A percentile compares a stretch with the other conserved stretches of the same genome.
Conservation (phyloP, 1,140 invertebrate genomes). For the Augochlora pura region DNA sequence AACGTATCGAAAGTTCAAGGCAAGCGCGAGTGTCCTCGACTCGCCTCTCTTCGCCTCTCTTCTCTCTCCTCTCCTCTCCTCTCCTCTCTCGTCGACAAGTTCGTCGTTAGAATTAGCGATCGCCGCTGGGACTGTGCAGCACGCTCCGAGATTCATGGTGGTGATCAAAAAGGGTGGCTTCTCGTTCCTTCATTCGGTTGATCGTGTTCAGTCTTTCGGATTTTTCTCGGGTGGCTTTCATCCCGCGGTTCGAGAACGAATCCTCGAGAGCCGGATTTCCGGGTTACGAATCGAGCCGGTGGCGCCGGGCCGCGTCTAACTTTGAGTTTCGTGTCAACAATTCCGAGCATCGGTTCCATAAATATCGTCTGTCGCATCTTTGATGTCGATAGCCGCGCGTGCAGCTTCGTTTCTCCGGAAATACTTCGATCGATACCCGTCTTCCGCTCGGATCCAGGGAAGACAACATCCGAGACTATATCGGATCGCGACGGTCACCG, state of each 20-base stretch:
- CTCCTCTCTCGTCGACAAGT: too few relatives aligned
- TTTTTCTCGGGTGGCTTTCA: background rate
- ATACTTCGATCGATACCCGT: background rate
- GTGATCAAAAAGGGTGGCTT: too few relatives aligned
- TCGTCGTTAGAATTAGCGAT: background rate
- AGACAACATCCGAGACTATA: too few relatives aligned
- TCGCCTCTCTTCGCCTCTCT: background rate
- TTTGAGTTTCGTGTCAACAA: slow-evolving; percentile 39
- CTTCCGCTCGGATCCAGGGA: background rate
- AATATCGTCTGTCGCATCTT: slow-evolving; percentile 41
- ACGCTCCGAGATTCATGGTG: too few relatives aligned
- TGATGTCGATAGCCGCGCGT: slow-evolving; percentile 28
- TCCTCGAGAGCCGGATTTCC: slow-evolving; percentile 19
- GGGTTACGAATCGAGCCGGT: slow-evolving; percentile 14
- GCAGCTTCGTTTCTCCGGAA: background rate
- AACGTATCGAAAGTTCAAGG: slow-evolving; percentile 66
- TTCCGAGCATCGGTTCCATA: slow-evolving; percentile 25
- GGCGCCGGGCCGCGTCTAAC: slow-evolving; percentile 36
- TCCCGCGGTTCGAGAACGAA: too few relatives aligned
- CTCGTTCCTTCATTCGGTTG: too few relatives aligned
- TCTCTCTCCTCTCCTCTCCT: too few relatives aligned
- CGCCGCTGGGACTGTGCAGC: background rate
- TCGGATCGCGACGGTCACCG: too few relatives aligned
- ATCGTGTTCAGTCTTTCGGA: too few relatives aligned
- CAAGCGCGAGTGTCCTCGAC: slow-evolving; percentile 31